Conservation (phyloP, 2,113 vertebrate species). For the Nanger granti region DNA sequence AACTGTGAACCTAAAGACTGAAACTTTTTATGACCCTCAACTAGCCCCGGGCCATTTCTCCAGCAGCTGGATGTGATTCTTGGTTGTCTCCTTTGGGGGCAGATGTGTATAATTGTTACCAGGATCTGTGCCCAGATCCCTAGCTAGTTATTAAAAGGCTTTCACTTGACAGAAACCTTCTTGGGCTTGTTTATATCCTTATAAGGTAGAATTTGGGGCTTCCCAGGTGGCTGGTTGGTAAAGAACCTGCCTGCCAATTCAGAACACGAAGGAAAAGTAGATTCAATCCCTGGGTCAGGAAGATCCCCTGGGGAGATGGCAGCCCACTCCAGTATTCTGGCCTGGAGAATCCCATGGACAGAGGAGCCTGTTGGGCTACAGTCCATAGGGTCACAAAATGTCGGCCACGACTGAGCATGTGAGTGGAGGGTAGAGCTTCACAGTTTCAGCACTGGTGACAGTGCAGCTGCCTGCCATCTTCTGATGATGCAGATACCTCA, state of each 20-base stretch:
- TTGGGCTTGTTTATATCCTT: not conserved
- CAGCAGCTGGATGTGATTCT: not conserved
- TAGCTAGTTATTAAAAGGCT: not conserved
- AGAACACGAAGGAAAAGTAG: not conserved
- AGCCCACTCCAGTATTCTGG: not conserved
- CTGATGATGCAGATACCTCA: not conserved
- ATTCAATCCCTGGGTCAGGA: not conserved
- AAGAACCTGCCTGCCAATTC: not conserved
- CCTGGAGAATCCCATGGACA: not conserved
- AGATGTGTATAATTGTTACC: not conserved
- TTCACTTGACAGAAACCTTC: not conserved
- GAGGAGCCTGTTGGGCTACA: not conserved
- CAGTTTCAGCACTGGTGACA: not conserved
- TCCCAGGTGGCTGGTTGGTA: not conserved
- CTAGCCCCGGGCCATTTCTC: not conserved
- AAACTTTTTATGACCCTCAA: not conserved
- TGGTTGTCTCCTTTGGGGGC: not conserved
- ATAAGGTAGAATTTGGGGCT: not conserved
- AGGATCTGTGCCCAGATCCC: not conserved
- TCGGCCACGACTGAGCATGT: accelerated
- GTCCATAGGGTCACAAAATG: not conserved
- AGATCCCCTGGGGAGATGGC: not conserved
- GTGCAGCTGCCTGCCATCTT: not conserved
- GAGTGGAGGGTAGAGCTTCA: not conserved
- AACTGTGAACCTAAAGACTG: not conserved